Percentiles rank a stretch among this genome's conserved stretches.
Conservation (phyloP, 2,888 invertebrate genomes). For the Pyrgus malvae region DNA sequence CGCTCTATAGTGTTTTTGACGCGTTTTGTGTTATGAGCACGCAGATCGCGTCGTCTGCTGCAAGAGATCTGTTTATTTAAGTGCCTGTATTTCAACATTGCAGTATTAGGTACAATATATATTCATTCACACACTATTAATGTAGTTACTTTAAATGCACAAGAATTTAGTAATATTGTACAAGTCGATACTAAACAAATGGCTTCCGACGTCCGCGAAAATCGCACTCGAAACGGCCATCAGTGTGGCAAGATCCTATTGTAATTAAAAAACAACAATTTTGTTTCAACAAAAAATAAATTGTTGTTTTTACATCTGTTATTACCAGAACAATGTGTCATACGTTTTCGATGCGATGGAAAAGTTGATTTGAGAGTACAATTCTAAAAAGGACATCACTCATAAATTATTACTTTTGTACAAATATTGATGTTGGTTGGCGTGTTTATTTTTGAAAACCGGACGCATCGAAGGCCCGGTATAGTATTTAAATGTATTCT, state of each 20-base stretch:
- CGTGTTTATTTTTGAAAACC: constrained; percentile 60
- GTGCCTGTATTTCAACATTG: too few relatives aligned
- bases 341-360: constrained; percentile 1
- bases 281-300: constrained; percentile 1
- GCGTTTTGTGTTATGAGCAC: too few relatives aligned
- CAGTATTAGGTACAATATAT: background rate
- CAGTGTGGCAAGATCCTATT: constrained; percentile 2
- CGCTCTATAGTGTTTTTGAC: too few relatives aligned
- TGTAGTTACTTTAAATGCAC: background rate
- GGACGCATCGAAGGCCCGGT: constrained; percentile 57
- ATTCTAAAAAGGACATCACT: constrained; percentile 47
- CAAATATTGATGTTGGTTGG: constrained; percentile 59
- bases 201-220: background rate
- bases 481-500: constrained; percentile 75
- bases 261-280: background rate
- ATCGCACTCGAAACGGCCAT: background rate
- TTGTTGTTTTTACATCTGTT: background rate
- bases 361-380: constrained; percentile 9
- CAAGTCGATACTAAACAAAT: background rate
- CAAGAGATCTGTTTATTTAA: too few relatives aligned
- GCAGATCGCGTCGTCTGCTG: too few relatives aligned
- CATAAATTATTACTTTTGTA: constrained; percentile 64
- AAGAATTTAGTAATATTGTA: background rate
- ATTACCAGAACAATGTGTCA: constrained; percentile 5
- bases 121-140: constrained; percentile 2